Evolutionary conservation across 1,140 invertebrate species (phyloP), one percentile per base, ranked within the genome.

Genomic region (Berghia stephanieae): DNA sequence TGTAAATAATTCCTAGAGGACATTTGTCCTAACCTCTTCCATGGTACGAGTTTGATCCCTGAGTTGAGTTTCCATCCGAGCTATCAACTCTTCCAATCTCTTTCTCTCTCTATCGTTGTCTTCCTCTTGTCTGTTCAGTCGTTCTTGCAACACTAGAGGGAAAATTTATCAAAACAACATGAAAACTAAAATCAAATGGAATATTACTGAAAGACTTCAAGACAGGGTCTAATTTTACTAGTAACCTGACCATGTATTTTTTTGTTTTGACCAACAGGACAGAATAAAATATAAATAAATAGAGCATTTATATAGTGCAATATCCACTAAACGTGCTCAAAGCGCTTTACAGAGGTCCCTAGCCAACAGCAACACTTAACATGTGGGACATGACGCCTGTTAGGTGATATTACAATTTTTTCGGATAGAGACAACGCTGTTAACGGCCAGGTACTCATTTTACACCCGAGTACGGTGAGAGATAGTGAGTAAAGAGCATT

Each of bases 41-140:
- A 88, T 66, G 40, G 83, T 80, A 36, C 85, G 71, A 6, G 82
- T 83, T 70, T 89, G 88, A 46, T 88, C 87, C 13, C 84, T 79
- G 16, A 88, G 80, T 73, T 88, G 87, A 31, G 82, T 81, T 79
- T 89, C 88, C 81, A 89, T 83, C 52, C 85, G 82, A 13, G 82
- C 72, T 42, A 88, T 85, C 49, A 89, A 81, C 46, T 87, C 87
- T 77, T 88, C 84, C 60, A 89, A 78, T 66, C 85, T 80, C 31
- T 81, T 80, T 44, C 87, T 79, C 75, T 89, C 88, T 67, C 77
- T 77, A 27, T 87, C 86, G 78, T 87, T 89, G 34, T 88, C 87
- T 34, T 86, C 86, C 44, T 88, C 87, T 70, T 89, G 88, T 69
- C 83, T 85, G 69, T 78, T 79, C 27, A 89, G 79, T n/a, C 87